phyloP scores from a whole-genome alignment of 2,113 vertebrate genomes.

The Corythornis cristatus region DNA sequence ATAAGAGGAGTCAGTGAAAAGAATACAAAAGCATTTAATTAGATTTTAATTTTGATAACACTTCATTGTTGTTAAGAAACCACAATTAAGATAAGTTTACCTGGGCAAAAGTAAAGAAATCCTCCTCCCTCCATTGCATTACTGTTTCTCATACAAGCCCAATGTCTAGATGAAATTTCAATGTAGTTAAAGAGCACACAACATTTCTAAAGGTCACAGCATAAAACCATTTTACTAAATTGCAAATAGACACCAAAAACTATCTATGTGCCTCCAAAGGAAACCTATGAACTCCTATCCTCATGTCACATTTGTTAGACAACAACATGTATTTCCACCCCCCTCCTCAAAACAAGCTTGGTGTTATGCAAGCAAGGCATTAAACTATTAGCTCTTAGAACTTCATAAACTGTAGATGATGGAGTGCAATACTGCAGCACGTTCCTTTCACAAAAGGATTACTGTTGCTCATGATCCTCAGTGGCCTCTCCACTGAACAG shows the following conservation, averaged over 20 bases:
- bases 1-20: background rate
- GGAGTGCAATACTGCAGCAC: background rate
- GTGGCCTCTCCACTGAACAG: background rate
- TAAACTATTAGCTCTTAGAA: background rate
- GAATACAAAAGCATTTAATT: conserved; percentile 11
- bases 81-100: background rate
- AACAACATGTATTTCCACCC: background rate
- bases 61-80: background rate
- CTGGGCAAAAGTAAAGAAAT: background rate
- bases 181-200: background rate
- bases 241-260: background rate
- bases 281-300: background rate
- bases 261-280: background rate
- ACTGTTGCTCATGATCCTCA: background rate
- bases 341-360: background rate
- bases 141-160: background rate
- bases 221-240: background rate
- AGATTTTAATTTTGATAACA: background rate
- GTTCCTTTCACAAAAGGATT: background rate
- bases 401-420: background rate
- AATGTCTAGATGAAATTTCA: background rate
- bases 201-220: background rate
- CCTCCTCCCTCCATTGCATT: background rate
- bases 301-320: background rate
- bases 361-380: background rate